Conservation (phyloP, 2,797 vertebrate genomes). For the Rhinoraja longicauda region DNA sequence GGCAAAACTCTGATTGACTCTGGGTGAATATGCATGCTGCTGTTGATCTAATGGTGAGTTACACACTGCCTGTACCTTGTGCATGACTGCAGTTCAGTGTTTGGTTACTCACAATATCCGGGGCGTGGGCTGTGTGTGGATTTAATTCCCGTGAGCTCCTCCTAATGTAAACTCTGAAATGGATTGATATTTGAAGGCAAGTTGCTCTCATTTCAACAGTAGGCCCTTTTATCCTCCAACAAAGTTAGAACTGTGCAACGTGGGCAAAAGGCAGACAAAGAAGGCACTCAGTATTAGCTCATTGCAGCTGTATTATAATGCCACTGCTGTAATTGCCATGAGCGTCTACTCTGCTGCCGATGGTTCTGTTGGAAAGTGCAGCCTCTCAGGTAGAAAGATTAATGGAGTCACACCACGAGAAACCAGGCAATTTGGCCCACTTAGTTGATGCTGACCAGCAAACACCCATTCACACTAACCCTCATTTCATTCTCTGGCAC, state of each 20-base stretch:
- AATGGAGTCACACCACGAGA: not conserved
- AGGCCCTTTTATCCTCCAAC: not conserved
- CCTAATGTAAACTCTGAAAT: not conserved
- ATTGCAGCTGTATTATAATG: conserved; percentile 1
- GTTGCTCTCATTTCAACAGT: not conserved
- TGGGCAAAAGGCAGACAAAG: not conserved
- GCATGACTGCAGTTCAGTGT: not conserved
- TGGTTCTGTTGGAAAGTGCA: not conserved
- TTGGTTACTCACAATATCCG: not conserved
- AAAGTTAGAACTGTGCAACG: not conserved
- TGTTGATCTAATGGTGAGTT: not conserved
- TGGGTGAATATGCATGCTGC: not conserved
- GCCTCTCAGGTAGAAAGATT: not conserved
- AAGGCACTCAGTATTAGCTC: not conserved
- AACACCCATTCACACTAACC: too few relatives aligned
- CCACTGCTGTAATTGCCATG: not conserved
- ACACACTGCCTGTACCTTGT: not conserved
- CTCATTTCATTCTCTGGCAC: too few relatives aligned
- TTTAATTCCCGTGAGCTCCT: not conserved
- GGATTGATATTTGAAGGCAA: not conserved
- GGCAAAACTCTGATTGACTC: not conserved
- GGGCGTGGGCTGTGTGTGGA: conserved; percentile 16
- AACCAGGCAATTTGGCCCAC: not conserved
- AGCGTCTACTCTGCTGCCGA: not conserved
- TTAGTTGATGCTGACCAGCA: too few relatives aligned